These are phyloP conservation scores for Artibeus jamaicensis DNA, from an alignment of 2,797 vertebrate species.

Conservation along the genomic window DNA sequence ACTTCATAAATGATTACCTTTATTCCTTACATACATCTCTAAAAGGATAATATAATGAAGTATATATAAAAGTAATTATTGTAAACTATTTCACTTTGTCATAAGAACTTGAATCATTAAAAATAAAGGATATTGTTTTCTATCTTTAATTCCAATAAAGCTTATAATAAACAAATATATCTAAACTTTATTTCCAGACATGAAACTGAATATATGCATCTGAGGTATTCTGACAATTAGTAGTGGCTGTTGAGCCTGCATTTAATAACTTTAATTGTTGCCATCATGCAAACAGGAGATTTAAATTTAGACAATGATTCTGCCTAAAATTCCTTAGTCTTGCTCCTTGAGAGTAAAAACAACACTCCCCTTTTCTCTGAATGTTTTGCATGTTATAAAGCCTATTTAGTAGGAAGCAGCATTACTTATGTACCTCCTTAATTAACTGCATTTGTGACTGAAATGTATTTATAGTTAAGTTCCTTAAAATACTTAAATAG, in stretches of 20 bases:
- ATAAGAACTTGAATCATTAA: conserved; percentile 68
- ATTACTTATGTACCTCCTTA: neutral
- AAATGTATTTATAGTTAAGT: neutral
- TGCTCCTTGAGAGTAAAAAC: neutral
- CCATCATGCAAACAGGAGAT: neutral
- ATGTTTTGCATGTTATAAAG: conserved; percentile 21
- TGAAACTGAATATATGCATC: conserved; percentile 34
- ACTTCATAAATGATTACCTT: conserved; percentile 61
- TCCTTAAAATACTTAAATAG: conserved; percentile 19
- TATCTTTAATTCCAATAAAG: conserved; percentile 80
- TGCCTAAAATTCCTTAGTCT: neutral
- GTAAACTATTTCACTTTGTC: conserved; percentile 69
- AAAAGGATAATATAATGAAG: conserved; percentile 43
- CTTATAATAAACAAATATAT: conserved; percentile 61
- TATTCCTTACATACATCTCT: conserved; percentile 64
- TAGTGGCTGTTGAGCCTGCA: neutral
- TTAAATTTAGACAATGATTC: neutral
- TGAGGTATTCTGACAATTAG: neutral
- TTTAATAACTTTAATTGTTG: conserved; percentile 37
- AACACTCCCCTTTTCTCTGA: neutral
- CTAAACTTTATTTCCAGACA: conserved; percentile 56
- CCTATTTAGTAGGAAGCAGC: neutral
- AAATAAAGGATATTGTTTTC: conserved; percentile 73
- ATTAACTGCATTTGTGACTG: neutral
- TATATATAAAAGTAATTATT: conserved; percentile 64